phyloP scores from a whole-genome alignment of 2,888 invertebrate species.

The Parnassius smintheus region DNA sequence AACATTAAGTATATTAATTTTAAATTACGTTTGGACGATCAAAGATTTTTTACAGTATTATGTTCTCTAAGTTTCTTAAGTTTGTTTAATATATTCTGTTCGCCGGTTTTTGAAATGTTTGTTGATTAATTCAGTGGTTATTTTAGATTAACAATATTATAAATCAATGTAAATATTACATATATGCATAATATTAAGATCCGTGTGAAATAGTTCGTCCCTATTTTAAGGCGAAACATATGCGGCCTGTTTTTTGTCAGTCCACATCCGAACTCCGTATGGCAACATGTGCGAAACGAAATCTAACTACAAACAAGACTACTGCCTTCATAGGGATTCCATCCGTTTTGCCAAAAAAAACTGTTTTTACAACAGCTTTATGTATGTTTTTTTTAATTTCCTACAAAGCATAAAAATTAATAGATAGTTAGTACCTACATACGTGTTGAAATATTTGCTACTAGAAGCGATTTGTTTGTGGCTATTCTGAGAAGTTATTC shows the following conservation, averaged over 20 bases:
- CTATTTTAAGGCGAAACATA: slow-evolving; percentile 59
- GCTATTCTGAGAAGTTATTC: slow-evolving; percentile 49
- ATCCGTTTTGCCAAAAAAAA: slow-evolving; percentile 21
- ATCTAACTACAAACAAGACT: slow-evolving; percentile 49
- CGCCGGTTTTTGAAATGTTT: too few relatives aligned
- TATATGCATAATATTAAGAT: background rate
- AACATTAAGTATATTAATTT: slow-evolving; percentile 47
- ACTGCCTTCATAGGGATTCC: slow-evolving; percentile 53
- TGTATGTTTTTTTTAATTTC: background rate
- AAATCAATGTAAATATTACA: too few relatives aligned
- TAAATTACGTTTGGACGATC: slow-evolving; percentile 56
- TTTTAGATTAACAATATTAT: too few relatives aligned
- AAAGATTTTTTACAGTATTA: too few relatives aligned
- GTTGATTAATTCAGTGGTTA: too few relatives aligned
- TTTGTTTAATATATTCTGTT: too few relatives aligned
- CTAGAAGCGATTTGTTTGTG: slow-evolving; percentile 67
- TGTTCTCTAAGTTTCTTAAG: too few relatives aligned
- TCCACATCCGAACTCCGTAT: slow-evolving; percentile 59
- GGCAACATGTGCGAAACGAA: slow-evolving; percentile 70
- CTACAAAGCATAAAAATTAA: slow-evolving; percentile 42
- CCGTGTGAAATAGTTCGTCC: slow-evolving; percentile 50
- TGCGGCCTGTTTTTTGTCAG: slow-evolving; percentile 72
- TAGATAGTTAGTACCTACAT: slow-evolving; percentile 60
- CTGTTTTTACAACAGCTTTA: background rate
- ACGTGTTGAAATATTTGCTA: slow-evolving; percentile 50